These are phyloP conservation scores for Anoplopoma fimbria DNA, from an alignment of 2,113 vertebrate species.

Conservation along the genomic window DNA sequence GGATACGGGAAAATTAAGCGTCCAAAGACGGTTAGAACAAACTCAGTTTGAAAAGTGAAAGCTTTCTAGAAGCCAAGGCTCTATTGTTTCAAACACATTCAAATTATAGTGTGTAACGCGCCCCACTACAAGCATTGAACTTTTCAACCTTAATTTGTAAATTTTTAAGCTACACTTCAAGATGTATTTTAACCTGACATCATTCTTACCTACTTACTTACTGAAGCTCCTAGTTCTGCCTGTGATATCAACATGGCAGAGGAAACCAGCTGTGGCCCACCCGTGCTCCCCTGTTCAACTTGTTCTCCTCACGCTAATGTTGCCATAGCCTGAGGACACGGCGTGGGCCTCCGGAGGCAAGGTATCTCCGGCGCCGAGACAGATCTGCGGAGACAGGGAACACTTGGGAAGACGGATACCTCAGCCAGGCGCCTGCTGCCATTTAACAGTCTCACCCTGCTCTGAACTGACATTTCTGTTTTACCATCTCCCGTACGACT, in stretches of 20 bases:
- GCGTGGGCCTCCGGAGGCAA: slow-evolving; percentile 80
- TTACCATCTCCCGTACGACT: slow-evolving; percentile 80
- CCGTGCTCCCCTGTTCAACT: neutral
- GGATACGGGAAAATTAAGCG: too few species aligned
- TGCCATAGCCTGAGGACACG: slow-evolving; percentile 58
- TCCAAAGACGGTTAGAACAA: neutral
- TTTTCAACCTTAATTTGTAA: neutral
- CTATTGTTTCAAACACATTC: neutral
- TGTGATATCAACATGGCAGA: slow-evolving; percentile 17
- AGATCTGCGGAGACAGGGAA: slow-evolving; percentile 89
- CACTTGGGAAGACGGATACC: slow-evolving; percentile 89
- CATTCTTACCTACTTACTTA: neutral
- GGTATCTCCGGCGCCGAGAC: slow-evolving; percentile 87
- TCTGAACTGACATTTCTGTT: slow-evolving; percentile 90
- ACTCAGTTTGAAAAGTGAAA: neutral
- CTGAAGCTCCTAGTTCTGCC: neutral
- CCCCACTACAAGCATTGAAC: neutral
- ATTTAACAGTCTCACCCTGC: slow-evolving; percentile 86
- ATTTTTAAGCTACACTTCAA: neutral
- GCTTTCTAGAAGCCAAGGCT: neutral
- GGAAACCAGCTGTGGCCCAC: slow-evolving; percentile 34
- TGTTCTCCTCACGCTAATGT: slow-evolving; percentile 46
- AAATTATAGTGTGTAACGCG: neutral
- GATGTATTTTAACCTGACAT: neutral
- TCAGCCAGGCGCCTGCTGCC: slow-evolving; percentile 87